phyloP scores from a whole-genome alignment of 92 coral and sea anemone genomes.

The Paramuricea clavata region DNA sequence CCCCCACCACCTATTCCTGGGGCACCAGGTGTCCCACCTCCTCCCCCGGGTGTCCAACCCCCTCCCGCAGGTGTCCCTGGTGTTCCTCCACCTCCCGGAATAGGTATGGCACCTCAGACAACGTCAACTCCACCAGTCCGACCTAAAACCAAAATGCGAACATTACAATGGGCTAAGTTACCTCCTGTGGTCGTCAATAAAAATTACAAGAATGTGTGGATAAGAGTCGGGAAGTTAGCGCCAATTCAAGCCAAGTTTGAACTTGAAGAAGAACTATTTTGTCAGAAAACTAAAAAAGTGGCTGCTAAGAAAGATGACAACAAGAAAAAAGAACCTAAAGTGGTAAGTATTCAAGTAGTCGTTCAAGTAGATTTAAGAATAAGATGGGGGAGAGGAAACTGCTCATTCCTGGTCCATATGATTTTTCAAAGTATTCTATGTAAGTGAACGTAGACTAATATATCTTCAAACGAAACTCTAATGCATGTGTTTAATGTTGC shows the following conservation, averaged over 20 bases:
- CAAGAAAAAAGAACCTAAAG: conserved; percentile 85
- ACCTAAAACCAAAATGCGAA: conserved; percentile 91
- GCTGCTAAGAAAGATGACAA: conserved; percentile 73
- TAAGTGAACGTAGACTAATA: too few species aligned
- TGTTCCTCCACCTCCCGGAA: conserved; percentile 61
- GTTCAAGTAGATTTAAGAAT: too few species aligned
- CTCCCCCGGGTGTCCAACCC: conserved; percentile 54
- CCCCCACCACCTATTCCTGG: conserved; percentile 45
- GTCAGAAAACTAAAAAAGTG: conserved; percentile 82
- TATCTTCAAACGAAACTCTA: neutral
- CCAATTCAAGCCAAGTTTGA: conserved; percentile 86
- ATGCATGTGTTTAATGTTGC: neutral
- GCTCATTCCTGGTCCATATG: too few species aligned
- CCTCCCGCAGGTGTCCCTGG: conserved; percentile 61
- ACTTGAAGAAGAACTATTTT: conserved; percentile 92
- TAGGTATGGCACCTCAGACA: conserved; percentile 59
- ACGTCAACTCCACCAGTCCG: conserved; percentile 77
- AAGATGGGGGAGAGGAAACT: too few species aligned
- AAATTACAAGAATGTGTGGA: conserved; percentile 88
- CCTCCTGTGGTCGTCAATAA: conserved; percentile 88
- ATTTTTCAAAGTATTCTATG: too few species aligned
- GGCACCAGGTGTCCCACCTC: conserved; percentile 27
- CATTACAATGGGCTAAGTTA: conserved; percentile 95
- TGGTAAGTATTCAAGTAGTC: too few species aligned
- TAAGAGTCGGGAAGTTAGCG: conserved; percentile 76